Conservation (phyloP, 2,797 vertebrate genomes). For the Carduelis carduelis region DNA sequence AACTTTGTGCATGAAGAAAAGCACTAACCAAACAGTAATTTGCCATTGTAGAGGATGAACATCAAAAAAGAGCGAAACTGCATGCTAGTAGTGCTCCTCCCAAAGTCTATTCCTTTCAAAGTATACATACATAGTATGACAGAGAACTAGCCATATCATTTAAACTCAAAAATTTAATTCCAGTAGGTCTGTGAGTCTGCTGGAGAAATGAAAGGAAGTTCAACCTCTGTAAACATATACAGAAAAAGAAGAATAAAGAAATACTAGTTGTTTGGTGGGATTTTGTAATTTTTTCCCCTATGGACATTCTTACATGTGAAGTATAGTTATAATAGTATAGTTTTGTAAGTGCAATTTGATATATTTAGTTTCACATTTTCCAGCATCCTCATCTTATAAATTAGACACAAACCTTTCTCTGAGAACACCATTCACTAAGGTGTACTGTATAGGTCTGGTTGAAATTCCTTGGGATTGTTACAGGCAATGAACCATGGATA, state of each 20-base stretch:
- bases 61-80: neutral
- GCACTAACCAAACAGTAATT: neutral
- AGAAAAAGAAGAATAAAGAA: neutral
- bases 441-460: neutral
- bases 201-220: neutral
- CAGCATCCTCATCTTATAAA: neutral
- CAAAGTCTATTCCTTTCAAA: neutral
- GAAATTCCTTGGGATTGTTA: neutral
- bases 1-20: neutral
- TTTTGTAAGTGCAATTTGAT: neutral
- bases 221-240: neutral
- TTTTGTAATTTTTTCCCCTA: neutral
- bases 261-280: neutral
- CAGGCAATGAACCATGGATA: neutral
- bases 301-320: neutral
- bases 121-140: too few relatives aligned
- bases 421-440: neutral
- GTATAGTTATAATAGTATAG: neutral
- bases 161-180: neutral
- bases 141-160: neutral
- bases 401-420: neutral
- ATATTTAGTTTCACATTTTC: neutral
- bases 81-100: neutral
- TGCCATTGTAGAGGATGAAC: neutral
- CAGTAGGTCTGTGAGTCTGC: neutral